Percentiles rank a stretch among this genome's conserved stretches.
Conservation (phyloP, 2,888 invertebrate genomes). For the Lapara coniferarum region DNA sequence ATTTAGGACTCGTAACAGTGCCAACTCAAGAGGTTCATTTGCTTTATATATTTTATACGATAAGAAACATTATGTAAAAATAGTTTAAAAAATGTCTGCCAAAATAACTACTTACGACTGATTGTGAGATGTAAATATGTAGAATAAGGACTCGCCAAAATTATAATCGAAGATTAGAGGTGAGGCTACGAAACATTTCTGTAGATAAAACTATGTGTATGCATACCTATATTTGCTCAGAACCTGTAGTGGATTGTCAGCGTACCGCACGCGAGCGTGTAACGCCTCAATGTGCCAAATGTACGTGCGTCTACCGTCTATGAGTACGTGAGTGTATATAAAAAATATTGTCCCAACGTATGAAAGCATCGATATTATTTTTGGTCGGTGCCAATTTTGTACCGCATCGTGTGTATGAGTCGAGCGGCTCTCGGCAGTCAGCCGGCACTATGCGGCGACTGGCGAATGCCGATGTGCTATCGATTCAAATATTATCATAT, state of each 20-base stretch:
- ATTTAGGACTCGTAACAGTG: slow-evolving; percentile 68
- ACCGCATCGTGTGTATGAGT: slow-evolving; percentile 49
- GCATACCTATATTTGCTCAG: slow-evolving; percentile 84
- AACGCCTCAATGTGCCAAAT: slow-evolving; percentile 79
- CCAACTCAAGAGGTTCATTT: slow-evolving; percentile 63
- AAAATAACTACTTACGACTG: slow-evolving; percentile 80
- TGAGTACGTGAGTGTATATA: slow-evolving; percentile 65
- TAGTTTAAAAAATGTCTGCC: slow-evolving; percentile 69
- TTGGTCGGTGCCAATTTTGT: slow-evolving; percentile 57
- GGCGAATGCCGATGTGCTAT: slow-evolving; percentile 13
- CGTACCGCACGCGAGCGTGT: slow-evolving; percentile 69
- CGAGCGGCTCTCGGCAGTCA: slow-evolving; percentile 21
- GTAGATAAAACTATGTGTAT: slow-evolving; percentile 73
- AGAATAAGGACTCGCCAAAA: slow-evolving; percentile 77
- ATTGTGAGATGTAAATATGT: slow-evolving; percentile 81
- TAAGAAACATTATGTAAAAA: slow-evolving; percentile 50
- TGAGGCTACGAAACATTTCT: slow-evolving; percentile 67
- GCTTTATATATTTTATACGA: slow-evolving; percentile 55
- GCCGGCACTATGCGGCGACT: slow-evolving; percentile 1
- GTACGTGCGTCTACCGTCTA: slow-evolving; percentile 57
- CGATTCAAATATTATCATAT: slow-evolving; percentile 22
- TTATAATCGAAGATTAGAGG: slow-evolving; percentile 66
- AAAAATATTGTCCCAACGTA: slow-evolving; percentile 53
- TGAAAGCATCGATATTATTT: slow-evolving; percentile 54
- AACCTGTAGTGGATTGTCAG: slow-evolving; percentile 66